Conservation (phyloP, 2,888 invertebrate genomes). For the Drosophila eohydei region DNA sequence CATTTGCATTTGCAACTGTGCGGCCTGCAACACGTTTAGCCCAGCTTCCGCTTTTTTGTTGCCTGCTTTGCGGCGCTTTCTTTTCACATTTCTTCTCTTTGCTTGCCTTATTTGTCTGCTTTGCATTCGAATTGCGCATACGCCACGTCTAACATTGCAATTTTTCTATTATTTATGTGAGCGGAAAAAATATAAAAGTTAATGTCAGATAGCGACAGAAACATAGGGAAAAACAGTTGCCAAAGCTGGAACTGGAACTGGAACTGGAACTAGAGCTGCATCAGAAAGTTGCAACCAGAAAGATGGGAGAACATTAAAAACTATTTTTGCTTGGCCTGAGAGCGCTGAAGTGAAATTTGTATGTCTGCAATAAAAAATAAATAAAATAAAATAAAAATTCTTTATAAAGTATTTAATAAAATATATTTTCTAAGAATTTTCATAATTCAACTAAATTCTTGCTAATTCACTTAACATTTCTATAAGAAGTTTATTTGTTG, state of each 20-base stretch:
- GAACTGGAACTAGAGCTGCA: conserved; percentile 1
- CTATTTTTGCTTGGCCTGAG: not conserved
- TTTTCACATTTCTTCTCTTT: not conserved
- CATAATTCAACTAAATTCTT: not conserved
- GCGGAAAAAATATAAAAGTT: conserved; percentile 35
- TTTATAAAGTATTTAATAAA: not conserved
- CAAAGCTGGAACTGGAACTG: conserved; percentile 4
- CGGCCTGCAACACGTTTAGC: conserved; percentile 37
- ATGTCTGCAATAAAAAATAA: not conserved
- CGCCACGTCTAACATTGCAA: conserved; percentile 66
- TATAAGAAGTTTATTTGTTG: not conserved
- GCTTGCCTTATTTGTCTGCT: conserved; percentile 10
- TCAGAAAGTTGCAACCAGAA: not conserved
- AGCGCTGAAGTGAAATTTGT: not conserved
- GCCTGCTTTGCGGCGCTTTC: conserved; percentile 59
- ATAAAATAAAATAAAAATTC: no score
- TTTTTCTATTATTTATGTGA: conserved; percentile 17
- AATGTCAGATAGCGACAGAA: conserved; percentile 20
- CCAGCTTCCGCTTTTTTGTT: conserved; percentile 22
- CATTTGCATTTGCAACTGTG: conserved; percentile 12
- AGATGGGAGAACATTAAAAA: conserved; percentile 4
- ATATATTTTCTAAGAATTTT: not conserved
- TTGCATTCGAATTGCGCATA: conserved; percentile 69
- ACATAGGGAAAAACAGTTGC: conserved; percentile 2
- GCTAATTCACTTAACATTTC: not conserved